phyloP scores from a whole-genome alignment of 2,797 vertebrate species.

The Sebastes dallii region DNA sequence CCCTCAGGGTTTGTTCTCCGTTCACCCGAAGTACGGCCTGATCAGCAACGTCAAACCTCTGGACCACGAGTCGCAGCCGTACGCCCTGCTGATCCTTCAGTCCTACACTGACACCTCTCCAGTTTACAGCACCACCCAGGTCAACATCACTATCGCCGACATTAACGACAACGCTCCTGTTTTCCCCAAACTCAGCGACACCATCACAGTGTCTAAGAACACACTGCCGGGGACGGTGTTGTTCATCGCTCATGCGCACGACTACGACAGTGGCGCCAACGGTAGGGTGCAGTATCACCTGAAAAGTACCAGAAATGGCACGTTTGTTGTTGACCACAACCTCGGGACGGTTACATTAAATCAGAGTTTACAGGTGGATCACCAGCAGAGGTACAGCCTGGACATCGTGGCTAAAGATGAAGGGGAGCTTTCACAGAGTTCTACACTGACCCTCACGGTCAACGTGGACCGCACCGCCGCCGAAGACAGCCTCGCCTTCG shows the following conservation, averaged over 20 bases:
- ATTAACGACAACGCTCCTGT: conserved; percentile 89
- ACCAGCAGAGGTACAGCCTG: conserved; percentile 70
- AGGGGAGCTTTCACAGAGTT: conserved; percentile 82
- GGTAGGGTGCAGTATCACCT: conserved; percentile 85
- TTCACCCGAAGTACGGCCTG: conserved; percentile 85
- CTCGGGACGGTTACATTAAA: conserved; percentile 86
- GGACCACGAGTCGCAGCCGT: conserved; percentile 86
- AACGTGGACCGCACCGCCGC: conserved; percentile 72
- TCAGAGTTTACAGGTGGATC: conserved; percentile 62
- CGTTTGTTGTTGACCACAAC: conserved; percentile 81
- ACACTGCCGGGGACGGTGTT: conserved; percentile 85
- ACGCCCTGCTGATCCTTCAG: conserved; percentile 85
- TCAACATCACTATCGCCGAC: conserved; percentile 87
- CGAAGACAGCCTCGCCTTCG: conserved; percentile 83
- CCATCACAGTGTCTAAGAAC: conserved; percentile 79
- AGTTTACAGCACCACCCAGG: conserved; percentile 86
- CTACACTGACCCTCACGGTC: conserved; percentile 80
- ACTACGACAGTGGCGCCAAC: conserved; percentile 87
- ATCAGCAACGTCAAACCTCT: conserved; percentile 83
- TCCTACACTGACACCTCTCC: conserved; percentile 80
- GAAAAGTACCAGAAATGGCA: conserved; percentile 47
- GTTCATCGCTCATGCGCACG: conserved; percentile 89
- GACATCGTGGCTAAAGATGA: conserved; percentile 85
- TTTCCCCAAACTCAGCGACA: conserved; percentile 78
- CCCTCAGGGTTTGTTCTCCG: conserved; percentile 82